A percentile compares a stretch with the other conserved stretches of the same genome.
Evolutionary conservation across 1,140 invertebrate genomes (phyloP).

Genomic region (Hypothenemus hampei): DNA sequence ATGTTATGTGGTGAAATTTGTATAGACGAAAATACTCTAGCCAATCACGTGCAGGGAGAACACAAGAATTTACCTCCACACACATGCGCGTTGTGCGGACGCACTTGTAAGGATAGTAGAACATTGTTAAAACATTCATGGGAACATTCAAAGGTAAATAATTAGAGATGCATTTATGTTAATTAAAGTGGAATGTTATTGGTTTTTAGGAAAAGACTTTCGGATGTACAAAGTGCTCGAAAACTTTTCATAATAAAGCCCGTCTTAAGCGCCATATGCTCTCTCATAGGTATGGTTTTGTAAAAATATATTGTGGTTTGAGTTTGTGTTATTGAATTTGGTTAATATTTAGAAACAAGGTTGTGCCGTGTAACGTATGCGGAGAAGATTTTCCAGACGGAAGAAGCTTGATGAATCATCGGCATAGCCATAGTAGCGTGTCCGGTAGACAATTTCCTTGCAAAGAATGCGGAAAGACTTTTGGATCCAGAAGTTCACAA

Average conservation of each 20-base stretch:
- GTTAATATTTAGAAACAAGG: conserved; percentile 50
- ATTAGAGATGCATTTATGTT: conserved; percentile 35
- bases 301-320: background rate
- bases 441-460: conserved; percentile 74
- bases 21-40: conserved; percentile 51
- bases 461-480: conserved; percentile 76
- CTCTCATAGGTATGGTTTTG: conserved; percentile 51
- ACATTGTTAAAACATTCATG: conserved; percentile 64
- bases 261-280: conserved; percentile 59
- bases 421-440: conserved; percentile 53
- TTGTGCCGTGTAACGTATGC: conserved; percentile 64
- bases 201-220: conserved; percentile 37
- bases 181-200: background rate
- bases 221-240: conserved; percentile 58
- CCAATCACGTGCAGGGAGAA: conserved; percentile 50
- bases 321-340: background rate
- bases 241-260: conserved; percentile 67
- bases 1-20: conserved; percentile 62
- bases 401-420: conserved; percentile 62
- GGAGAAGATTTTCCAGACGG: conserved; percentile 68
- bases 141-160: conserved; percentile 56
- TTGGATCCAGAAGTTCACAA: conserved; percentile 81
- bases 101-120: conserved; percentile 62
- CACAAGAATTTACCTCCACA: conserved; percentile 53
- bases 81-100: conserved; percentile 56